A percentile compares a stretch with the other conserved stretches of the same genome.
phyloP scores from a whole-genome alignment of 2,113 vertebrate species.

The Desmodus rotundus region DNA sequence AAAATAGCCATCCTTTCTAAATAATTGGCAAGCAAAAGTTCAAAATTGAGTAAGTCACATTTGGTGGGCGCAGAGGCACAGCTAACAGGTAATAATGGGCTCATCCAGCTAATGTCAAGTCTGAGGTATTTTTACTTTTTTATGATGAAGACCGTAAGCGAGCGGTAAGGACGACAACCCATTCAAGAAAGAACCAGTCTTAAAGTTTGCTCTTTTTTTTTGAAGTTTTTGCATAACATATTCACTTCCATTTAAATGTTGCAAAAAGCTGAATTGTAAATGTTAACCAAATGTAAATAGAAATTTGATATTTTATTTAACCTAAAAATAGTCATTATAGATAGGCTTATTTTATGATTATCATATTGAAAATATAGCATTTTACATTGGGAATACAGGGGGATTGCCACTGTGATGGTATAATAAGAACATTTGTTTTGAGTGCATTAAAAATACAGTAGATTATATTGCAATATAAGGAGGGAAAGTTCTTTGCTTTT shows the following conservation, averaged over 20 bases:
- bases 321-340: constrained; percentile 78
- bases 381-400: constrained; percentile 70
- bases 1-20: constrained; percentile 48
- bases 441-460: constrained; percentile 73
- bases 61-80: background rate
- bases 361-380: constrained; percentile 80
- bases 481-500: constrained; percentile 68
- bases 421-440: constrained; percentile 63
- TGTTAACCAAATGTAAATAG: constrained; percentile 82
- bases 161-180: constrained; percentile 34
- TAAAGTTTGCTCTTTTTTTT: constrained; percentile 17
- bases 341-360: constrained; percentile 76
- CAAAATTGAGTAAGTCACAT: background rate
- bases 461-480: constrained; percentile 44
- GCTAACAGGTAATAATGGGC: constrained; percentile 33
- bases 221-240: constrained; percentile 74
- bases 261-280: constrained; percentile 79
- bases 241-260: constrained; percentile 80
- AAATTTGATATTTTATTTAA: constrained; percentile 84
- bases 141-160: constrained; percentile 17
- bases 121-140: constrained; percentile 35
- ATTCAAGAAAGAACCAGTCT: constrained; percentile 59
- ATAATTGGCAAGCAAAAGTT: constrained; percentile 49
- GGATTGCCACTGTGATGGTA: constrained; percentile 45
- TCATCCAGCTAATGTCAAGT: background rate